Base-by-base conservation (phyloP, 2,888 invertebrate genomes). In the Ophion costatus region DNA sequence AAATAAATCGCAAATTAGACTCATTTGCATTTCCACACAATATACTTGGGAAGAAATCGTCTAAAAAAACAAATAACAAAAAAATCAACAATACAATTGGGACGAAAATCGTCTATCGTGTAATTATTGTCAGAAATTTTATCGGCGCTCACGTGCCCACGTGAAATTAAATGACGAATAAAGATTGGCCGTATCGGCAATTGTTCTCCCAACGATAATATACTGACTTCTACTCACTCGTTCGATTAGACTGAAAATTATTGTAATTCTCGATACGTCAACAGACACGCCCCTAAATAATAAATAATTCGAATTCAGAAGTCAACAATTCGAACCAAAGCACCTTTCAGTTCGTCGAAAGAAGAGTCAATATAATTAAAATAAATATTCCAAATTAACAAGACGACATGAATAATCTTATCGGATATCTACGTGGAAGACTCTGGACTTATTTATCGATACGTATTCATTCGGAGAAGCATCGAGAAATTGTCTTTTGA, bases 401-500 rank as follows among this genome's bases (percentile, higher is more conserved):
- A 79, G 70, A 51, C 51, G 38, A 63, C 14, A 20, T 38, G 33
- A 79, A 59, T 66, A 79, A 59, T 66, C 56, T 80, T 80, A 66
- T 20, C 59, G 66, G 22, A 71, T 71, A 59, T 56, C 10, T 66
- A 66, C 66, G 1, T 59, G 80, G 80, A 80, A 80, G 80, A 80
- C 80, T 73, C 56, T 66, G 76, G 80, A 45, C 66, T 80, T 73
- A 66, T 79, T 71, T 33, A 22, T 80, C 29, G 42, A 45, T 66
- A 38, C 29, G 29, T 66, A 66, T 80, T 80, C 73, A 42, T 33
- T 73, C 79, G 59, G n/a, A 57, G 57, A 80, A 73, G 11, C 73
- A 66, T n/a, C 61, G 63, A 38, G 20, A 42, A 64, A 69, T 51
- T 63, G 61, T 63, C 59, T 63, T 67, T 78, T 73, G n/a, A n/a